These are phyloP conservation scores for Drosophila mayri DNA, from an alignment of 1,140 invertebrate genomes.

Conservation along the genomic window DNA sequence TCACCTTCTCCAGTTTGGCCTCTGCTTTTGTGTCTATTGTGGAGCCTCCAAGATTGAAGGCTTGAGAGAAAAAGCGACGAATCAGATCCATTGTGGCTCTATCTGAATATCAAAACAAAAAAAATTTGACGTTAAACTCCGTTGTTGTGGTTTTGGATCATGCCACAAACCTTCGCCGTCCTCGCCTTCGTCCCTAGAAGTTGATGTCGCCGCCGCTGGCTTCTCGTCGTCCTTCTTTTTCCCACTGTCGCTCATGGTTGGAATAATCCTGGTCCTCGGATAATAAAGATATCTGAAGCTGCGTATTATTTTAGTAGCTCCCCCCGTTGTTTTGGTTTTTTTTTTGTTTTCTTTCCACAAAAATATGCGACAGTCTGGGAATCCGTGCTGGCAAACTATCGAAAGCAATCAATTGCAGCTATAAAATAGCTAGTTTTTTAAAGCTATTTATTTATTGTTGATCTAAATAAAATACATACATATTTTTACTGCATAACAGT, in stretches of 20 bases:
- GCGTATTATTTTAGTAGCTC: conserved; percentile 3
- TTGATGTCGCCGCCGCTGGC: background rate
- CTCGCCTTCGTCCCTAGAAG: conserved; percentile 25
- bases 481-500: too few relatives aligned
- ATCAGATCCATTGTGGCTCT: conserved; percentile 59
- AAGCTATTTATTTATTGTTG: too few relatives aligned
- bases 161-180: conserved; percentile 14
- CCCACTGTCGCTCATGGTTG: conserved; percentile 15
- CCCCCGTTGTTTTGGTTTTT: conserved; percentile 26
- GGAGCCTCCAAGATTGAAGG: conserved; percentile 37
- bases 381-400: background rate
- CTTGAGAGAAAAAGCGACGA: conserved; percentile 59
- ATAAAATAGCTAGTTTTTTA: background rate
- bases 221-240: conserved; percentile 1
- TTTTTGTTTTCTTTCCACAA: conserved; percentile 5
- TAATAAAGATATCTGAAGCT: background rate
- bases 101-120: conserved; percentile 22
- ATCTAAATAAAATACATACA: too few relatives aligned
- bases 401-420: conserved; percentile 1
- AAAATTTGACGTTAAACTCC: conserved; percentile 18
- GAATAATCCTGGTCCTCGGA: background rate
- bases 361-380: background rate
- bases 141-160: background rate
- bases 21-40: conserved; percentile 15
- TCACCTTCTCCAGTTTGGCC: conserved; percentile 51